These are phyloP conservation scores for Neomorphus geoffroyi DNA, from an alignment of 2,797 vertebrate species.

Conservation along the genomic window DNA sequence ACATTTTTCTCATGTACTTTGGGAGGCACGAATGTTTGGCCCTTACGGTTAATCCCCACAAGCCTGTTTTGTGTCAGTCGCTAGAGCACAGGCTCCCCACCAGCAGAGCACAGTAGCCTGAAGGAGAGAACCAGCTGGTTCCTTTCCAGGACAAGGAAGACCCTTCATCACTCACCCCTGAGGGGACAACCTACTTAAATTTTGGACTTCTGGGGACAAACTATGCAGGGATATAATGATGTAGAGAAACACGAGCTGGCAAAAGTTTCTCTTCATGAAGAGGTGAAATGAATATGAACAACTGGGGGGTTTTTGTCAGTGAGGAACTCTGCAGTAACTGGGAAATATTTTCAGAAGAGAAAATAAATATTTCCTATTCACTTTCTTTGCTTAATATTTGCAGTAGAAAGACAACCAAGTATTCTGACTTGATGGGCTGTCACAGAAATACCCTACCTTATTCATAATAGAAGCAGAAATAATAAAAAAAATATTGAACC, in stretches of 20 bases:
- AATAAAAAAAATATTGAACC: background rate
- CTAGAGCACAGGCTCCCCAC: background rate
- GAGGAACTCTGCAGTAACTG: background rate
- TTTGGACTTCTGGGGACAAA: background rate
- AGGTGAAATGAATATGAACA: background rate
- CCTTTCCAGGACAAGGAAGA: background rate
- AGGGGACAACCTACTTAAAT: background rate
- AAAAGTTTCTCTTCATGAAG: background rate
- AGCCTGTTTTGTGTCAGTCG: background rate
- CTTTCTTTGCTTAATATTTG: background rate
- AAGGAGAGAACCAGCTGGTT: background rate
- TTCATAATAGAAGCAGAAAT: background rate
- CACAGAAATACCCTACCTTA: background rate
- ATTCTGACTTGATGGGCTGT: background rate
- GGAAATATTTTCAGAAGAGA: background rate
- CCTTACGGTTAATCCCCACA: background rate
- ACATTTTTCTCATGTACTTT: background rate
- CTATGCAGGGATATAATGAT: background rate
- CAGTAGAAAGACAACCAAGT: background rate
- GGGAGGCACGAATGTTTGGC: background rate
- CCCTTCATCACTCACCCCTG: background rate
- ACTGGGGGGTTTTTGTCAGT: background rate
- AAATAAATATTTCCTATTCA: background rate
- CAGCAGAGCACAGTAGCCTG: accelerated
- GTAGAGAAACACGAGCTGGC: background rate